These are phyloP conservation scores for Centruroides sculpturatus DNA, from an alignment of 1,140 invertebrate species.

Conservation along the genomic window DNA sequence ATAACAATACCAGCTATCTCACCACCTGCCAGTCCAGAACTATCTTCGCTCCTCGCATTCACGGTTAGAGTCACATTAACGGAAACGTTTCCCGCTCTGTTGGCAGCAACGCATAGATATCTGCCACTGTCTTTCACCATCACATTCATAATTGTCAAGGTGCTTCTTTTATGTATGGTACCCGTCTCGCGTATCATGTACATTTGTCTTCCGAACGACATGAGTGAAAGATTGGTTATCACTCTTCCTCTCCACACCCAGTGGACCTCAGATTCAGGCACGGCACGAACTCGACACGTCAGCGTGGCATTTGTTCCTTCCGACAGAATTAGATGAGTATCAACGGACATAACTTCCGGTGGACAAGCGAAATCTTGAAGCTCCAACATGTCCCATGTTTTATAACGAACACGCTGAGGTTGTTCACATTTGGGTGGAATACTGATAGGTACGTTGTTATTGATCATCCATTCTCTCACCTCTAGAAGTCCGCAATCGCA, in stretches of 20 bases:
- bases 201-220: slow-evolving; percentile 42
- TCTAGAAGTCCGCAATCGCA: slow-evolving; percentile 68
- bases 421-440: slow-evolving; percentile 50
- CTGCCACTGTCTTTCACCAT: slow-evolving; percentile 74
- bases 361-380: slow-evolving; percentile 62
- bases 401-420: slow-evolving; percentile 47
- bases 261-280: slow-evolving; percentile 59
- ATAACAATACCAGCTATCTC: slow-evolving; percentile 73
- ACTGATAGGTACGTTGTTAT: slow-evolving; percentile 50
- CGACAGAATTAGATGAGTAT: slow-evolving; percentile 22
- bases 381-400: slow-evolving; percentile 49
- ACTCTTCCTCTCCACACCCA: slow-evolving; percentile 77
- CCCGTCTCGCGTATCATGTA: slow-evolving; percentile 62
- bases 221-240: slow-evolving; percentile 50
- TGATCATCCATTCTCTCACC: slow-evolving; percentile 57
- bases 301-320: slow-evolving; percentile 44
- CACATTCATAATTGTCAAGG: slow-evolving; percentile 67
- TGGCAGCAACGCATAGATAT: slow-evolving; percentile 81
- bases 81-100: slow-evolving; percentile 77
- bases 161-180: slow-evolving; percentile 52
- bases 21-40: slow-evolving; percentile 61
- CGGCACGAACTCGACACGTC: slow-evolving; percentile 56
- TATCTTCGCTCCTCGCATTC: slow-evolving; percentile 42
- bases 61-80: slow-evolving; percentile 79
- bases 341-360: slow-evolving; percentile 52